These are phyloP conservation scores for Zaprionus davidi DNA, from an alignment of 1,140 invertebrate species.

Conservation along the genomic window DNA sequence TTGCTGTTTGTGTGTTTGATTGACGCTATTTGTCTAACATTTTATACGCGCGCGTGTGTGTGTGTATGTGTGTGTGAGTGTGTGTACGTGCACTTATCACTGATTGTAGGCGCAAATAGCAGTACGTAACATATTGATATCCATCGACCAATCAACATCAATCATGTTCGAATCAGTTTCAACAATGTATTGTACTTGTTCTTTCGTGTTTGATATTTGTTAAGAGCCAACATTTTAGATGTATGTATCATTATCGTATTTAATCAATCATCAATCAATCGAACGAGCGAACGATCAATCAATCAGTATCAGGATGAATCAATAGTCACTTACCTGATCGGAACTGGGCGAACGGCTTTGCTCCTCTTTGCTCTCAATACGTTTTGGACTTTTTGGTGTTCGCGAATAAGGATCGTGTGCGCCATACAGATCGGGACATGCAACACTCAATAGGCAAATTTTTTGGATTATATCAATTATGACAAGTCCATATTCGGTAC, in stretches of 20 bases:
- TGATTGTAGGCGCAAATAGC: constrained; percentile 35
- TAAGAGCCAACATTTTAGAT: constrained; percentile 31
- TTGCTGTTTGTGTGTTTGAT: constrained; percentile 19
- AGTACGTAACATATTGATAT: constrained; percentile 32
- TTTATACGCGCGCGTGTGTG: constrained; percentile 20
- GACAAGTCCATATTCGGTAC: constrained; percentile 96
- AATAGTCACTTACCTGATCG: constrained; percentile 91
- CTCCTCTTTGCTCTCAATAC: constrained; percentile 87
- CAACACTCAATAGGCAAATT: constrained; percentile 93
- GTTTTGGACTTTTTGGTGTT: constrained; percentile 92
- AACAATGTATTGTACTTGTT: neutral
- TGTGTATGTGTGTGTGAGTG: constrained; percentile 33
- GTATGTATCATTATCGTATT: constrained; percentile 1
- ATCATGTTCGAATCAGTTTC: constrained; percentile 16
- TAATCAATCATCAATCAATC: constrained; percentile 16
- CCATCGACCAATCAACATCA: constrained; percentile 19
- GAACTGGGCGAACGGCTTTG: constrained; percentile 93
- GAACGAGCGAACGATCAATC: constrained; percentile 4
- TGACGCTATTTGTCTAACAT: constrained; percentile 44
- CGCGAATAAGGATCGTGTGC: constrained; percentile 94
- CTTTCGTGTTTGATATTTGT: neutral
- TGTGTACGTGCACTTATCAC: constrained; percentile 29
- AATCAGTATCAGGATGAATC: constrained; percentile 25
- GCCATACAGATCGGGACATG: constrained; percentile 94
- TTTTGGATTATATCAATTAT: constrained; percentile 97